Evolutionary conservation across 1,140 invertebrate species (phyloP), one percentile per base, ranked within the genome.

Genomic region (Ostrea denselamellosa): DNA sequence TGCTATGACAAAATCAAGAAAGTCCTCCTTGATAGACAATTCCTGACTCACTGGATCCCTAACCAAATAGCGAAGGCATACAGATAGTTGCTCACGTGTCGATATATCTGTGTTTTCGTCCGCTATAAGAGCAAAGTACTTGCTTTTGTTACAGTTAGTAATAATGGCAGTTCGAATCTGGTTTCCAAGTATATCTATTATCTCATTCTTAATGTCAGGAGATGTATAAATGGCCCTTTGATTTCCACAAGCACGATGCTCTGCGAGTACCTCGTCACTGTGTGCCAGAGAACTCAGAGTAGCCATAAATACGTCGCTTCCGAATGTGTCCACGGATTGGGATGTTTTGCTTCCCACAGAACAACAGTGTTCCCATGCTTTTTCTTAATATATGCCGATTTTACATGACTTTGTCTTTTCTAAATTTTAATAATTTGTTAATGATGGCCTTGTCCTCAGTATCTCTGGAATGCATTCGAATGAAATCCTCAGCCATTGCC

Each of bases 281-380:
- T 83, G 65, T 9, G 85, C 87, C 14, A 34, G 22, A 14, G 34
- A 19, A 25, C 83, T 51, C 25, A 88, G 19, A 52, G 86, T 83
- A 51, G 83, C 87, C 14, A 71, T 53, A 25, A 88, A 88, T 88
- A 81, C 84, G 52, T n/a, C 56, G 19, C 10, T 88, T 68, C 58
- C 56, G 19, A 10, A 53, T 25, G 65, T 86, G 83, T 25, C 87
- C 83, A 52, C 84, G 71, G 10, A 88, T 85, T n/a, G 87, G 62
- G 44, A 88, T 88, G 54, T 88, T 88, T 71, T 88, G 85, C 44
- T 86, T 88, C 10, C 87, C 71, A 68, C 87, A 88, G 2, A 88
- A 10, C 17, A 87, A n/a, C 68, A 87, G 28, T 54, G 53, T 25
- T 53, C 86, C 71, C 14, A 88, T 54, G 19, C 83, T 82, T 25